Conservation (phyloP, 1,140 invertebrate genomes). For the Drosophila dunni region DNA sequence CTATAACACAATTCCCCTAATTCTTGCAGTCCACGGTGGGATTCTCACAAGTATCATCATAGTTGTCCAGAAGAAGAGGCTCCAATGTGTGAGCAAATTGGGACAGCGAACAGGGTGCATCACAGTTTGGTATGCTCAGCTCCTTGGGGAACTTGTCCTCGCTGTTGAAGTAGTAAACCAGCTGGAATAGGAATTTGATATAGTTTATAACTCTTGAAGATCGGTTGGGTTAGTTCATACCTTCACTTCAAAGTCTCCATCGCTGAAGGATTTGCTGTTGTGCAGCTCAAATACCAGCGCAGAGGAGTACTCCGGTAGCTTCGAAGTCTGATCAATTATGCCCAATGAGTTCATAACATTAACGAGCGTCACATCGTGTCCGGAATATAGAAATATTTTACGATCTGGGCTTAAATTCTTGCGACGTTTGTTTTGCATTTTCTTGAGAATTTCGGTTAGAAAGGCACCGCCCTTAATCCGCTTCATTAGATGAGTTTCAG, state of each 20-base stretch:
- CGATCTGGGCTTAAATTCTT: conserved; percentile 78
- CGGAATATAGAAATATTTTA: conserved; percentile 88
- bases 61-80: conserved; percentile 85
- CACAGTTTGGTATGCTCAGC: conserved; percentile 85
- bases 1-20: conserved; percentile 46
- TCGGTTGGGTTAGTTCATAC: conserved; percentile 52
- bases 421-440: conserved; percentile 84
- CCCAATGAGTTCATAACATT: conserved; percentile 89
- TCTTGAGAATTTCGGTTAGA: conserved; percentile 84
- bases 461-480: conserved; percentile 89
- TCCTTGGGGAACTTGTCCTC: conserved; percentile 82
- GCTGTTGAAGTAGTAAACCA: conserved; percentile 84
- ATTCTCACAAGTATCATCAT: conserved; percentile 86
- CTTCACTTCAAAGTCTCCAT: conserved; percentile 85
- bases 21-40: conserved; percentile 69
- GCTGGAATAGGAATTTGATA: conserved; percentile 1
- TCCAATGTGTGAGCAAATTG: conserved; percentile 84
- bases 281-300: conserved; percentile 89
- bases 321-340: conserved; percentile 86
- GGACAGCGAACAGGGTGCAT: conserved; percentile 84
- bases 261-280: conserved; percentile 81
- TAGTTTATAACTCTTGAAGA: conserved; percentile 19
- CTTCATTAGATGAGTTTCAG: conserved; percentile 89
- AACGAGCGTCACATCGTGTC: conserved; percentile 91
- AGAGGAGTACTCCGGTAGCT: conserved; percentile 90